A percentile compares a stretch with the other conserved stretches of the same genome.
Conservation (phyloP, 1,140 invertebrate genomes). For the Pseudomyrmex cubaensis region DNA sequence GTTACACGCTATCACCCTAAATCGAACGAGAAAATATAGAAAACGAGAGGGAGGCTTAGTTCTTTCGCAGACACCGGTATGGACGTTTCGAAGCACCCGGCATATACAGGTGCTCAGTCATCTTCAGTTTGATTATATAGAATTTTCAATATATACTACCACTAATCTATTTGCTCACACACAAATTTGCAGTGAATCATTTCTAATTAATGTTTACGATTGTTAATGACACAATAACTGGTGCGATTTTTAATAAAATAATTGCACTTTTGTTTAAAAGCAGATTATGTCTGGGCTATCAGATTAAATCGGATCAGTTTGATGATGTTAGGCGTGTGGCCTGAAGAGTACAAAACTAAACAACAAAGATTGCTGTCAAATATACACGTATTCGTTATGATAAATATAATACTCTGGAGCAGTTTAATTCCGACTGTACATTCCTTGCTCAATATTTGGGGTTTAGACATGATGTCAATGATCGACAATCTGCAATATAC, state of each 20-base stretch:
- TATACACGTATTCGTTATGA: background rate
- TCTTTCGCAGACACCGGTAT: background rate
- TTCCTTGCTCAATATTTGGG: background rate
- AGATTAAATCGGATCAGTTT: background rate
- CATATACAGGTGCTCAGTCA: background rate
- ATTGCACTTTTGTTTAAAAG: background rate
- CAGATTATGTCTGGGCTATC: slow-evolving; percentile 17
- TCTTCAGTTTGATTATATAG: background rate
- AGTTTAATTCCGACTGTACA: background rate
- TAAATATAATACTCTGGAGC: background rate
- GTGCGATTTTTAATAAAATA: background rate
- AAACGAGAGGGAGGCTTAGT: background rate
- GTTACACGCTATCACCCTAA: background rate
- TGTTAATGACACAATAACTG: too few relatives aligned
- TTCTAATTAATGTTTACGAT: too few relatives aligned
- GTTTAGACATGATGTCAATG: background rate
- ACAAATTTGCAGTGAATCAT: background rate
- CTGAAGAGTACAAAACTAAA: background rate
- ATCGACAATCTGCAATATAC: slow-evolving; percentile 33
- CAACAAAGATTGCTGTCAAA: background rate
- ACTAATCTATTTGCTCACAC: background rate
- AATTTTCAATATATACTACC: background rate
- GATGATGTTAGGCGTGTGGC: background rate
- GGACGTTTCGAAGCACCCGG: background rate
- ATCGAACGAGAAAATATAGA: background rate